Base-by-base conservation (phyloP, 2,797 vertebrate genomes). In the Oreortyx pictus region DNA sequence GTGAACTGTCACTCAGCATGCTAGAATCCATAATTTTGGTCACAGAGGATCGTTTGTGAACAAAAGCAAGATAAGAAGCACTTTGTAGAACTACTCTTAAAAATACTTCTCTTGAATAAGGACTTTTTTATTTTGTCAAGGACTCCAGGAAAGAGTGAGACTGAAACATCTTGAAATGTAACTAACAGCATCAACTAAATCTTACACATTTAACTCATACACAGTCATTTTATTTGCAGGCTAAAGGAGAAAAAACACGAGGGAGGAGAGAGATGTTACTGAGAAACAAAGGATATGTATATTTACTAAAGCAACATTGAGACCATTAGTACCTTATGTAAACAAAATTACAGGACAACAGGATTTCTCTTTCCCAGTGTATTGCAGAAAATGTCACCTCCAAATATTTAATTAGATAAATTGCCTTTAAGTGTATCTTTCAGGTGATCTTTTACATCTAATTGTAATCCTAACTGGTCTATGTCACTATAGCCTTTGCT, bases 381-480 rank as follows among this genome's bases (percentile, higher is more conserved):
- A 11, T 56, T 46, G 82, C 54, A 76, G 81, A 68, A 67, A 86
- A 88, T 87, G 72, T 89, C 86, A 81, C 52, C 78, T 95, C 57
- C 64, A 75, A 68, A 39, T 77, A 94, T 94, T 75, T 65, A 33
- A 82, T 95, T 81, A 60, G 70, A 91, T 85, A 90, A 82, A 94
- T 92, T 94, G 41, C 47, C 44, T 52, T 2, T 49, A 90, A 47
- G 44, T 88, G 72, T 80, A 67, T 25, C 33, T 77, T 89, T 76
- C 31, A 4, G 39, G 95, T 93, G 71, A 92, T 47, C 88, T 93
- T 95, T 94, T 96, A 89, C 82, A 82, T 84, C 78, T 91, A 87
- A 79, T 92, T 97, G 73, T 88, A 95, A 92, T 96, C 92, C 89
- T 88, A 96, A 91, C 74, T 64, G 79, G 85, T 22, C 82, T 89